Percentiles rank a stretch among this genome's conserved stretches.
Conservation (phyloP, 1,140 invertebrate species). For the Drosophila guanche region DNA sequence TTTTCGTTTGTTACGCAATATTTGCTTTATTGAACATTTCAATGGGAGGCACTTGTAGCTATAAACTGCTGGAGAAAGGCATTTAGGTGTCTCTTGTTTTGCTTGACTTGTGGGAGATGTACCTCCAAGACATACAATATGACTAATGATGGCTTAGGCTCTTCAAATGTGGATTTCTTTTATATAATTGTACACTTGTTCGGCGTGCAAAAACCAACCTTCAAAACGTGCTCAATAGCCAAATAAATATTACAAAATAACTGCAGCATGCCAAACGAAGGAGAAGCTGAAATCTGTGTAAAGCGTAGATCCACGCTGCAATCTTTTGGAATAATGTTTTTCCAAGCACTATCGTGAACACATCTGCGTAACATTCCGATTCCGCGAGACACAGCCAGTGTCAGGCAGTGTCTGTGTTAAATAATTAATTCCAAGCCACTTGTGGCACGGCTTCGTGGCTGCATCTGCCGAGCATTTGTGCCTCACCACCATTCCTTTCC, state of each 20-base stretch:
- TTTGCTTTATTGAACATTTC: conserved; percentile 53
- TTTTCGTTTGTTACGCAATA: conserved; percentile 60
- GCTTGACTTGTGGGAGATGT: conserved; percentile 4
- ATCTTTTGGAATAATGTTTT: conserved; percentile 41
- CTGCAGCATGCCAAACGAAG: conserved; percentile 12
- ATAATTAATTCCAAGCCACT: conserved; percentile 66
- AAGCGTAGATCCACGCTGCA: conserved; percentile 21
- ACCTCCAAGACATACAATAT: background rate
- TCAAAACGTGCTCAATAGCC: conserved; percentile 59
- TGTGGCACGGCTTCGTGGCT: conserved; percentile 30
- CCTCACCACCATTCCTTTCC: background rate
- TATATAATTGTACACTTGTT: conserved; percentile 35
- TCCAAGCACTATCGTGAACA: conserved; percentile 40
- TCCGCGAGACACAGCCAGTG: conserved; percentile 3
- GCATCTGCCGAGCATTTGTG: conserved; percentile 52
- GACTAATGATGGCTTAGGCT: conserved; percentile 45
- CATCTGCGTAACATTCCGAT: conserved; percentile 71
- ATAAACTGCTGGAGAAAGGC: conserved; percentile 61
- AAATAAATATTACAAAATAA: conserved; percentile 61
- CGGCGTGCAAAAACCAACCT: conserved; percentile 55
- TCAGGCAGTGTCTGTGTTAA: conserved; percentile 37
- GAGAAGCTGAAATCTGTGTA: conserved; percentile 12
- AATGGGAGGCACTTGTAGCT: conserved; percentile 52
- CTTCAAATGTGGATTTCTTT: conserved; percentile 32
- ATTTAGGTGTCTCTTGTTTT: conserved; percentile 6